Base-by-base conservation (phyloP, 2,888 invertebrate genomes). In the Drosophila ochracea region DNA sequence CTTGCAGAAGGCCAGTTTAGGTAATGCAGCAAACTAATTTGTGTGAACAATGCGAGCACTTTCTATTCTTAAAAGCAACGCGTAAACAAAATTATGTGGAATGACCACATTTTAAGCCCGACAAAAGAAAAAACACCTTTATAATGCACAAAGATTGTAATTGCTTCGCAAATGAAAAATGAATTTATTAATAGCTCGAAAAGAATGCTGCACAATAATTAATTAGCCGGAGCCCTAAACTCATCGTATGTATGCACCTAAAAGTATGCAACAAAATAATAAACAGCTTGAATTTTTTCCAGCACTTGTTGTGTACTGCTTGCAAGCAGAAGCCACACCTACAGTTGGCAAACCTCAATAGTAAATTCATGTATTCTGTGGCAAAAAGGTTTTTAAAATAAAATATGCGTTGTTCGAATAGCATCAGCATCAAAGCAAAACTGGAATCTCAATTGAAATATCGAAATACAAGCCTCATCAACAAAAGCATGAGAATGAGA, bases 401-500 rank as follows among this genome's bases (percentile, higher is more conserved):
- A 73, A 58, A 47, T 43, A 64, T 31, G 28, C 41, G 33, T 69
- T 53, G 13, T 25, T 59, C 54, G 62, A 62, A 61, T 67, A 50
- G 37, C 53, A n/a, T 10, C 35, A 60, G 55, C 62, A 55, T 47
- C 21, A 67, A 53, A 74, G 28, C 28, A 28, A 39, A 28, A 61
- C 25, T 33, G 63, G 62, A 70, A 63, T 66, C 54, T 35, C 65
- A 62, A 71, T 68, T 52, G 67, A 70, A 66, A 64, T 68, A 54
- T n/a, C 28, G 60, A 75, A 75, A 68, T 59, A 65, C 39, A 61
- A 61, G 73, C 50, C 72, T 73, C 75, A 85, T 83, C 83, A 89
- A 83, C 53, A 58, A 37, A 13, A 9, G 16, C 1, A 47, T 28
- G 25, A 25, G 71, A 35, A 59, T 64, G 62, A n/a, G 73, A 28